Conservation (phyloP, 2,797 vertebrate species). For the Muraenolepis orangiensis region DNA sequence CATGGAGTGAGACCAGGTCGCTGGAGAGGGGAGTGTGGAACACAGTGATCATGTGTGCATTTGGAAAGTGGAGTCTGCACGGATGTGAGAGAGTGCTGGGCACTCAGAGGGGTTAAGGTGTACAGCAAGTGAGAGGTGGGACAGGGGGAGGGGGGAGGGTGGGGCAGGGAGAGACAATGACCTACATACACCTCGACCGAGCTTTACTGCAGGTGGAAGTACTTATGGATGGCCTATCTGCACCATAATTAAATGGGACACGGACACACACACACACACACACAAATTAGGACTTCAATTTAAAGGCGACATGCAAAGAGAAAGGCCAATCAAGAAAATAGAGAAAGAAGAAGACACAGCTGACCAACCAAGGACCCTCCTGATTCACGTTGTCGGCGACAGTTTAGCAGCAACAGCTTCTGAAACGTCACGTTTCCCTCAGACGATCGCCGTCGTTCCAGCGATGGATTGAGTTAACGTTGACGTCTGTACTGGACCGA, state of each 20-base stretch:
- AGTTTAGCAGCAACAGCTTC: not conserved
- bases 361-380: not conserved
- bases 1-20: not conserved
- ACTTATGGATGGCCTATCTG: conserved; percentile 44
- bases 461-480: not conserved
- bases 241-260: conserved; percentile 18
- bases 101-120: conserved; percentile 24
- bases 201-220: conserved; percentile 53
- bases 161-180: conserved; percentile 40
- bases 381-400: not conserved
- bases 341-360: too few species aligned
- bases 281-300: conserved; percentile 7
- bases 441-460: too few species aligned
- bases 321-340: not conserved
- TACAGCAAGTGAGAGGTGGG: conserved; percentile 17
- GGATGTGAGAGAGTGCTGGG: not conserved
- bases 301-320: conserved; percentile 15
- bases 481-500: not conserved
- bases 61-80: conserved; percentile 12
- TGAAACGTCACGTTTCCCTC: not conserved
- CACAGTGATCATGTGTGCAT: not conserved
- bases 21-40: not conserved
- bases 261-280: conserved; percentile 12
- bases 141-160: conserved; percentile 5
- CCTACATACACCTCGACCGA: conserved; percentile 59